phyloP scores from a whole-genome alignment of 1,140 invertebrate genomes.

The Sycophila sp. region DNA sequence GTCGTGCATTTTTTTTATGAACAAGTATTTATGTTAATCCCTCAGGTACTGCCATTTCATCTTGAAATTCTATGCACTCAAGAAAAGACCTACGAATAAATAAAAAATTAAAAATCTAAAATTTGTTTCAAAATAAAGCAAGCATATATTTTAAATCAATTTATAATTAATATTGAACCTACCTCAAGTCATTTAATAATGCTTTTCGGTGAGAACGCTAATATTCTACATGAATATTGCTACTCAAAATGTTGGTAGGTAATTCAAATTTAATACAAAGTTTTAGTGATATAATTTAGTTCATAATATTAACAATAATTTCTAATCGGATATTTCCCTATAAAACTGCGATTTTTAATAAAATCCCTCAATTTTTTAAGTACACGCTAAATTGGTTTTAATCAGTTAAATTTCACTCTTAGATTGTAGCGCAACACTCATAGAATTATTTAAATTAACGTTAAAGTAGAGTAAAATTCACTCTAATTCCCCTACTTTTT shows the following conservation, averaged over 20 bases:
- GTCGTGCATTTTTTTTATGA: constrained; percentile 53
- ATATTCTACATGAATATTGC: constrained; percentile 49
- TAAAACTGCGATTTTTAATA: too few species aligned
- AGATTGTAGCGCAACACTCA: too few species aligned
- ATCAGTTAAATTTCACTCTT: too few species aligned
- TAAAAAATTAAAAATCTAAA: background rate
- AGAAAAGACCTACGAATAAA: constrained; percentile 53
- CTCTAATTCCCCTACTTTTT: too few species aligned
- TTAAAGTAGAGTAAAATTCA: too few species aligned
- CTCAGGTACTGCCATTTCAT: constrained; percentile 53
- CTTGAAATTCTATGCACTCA: constrained; percentile 57
- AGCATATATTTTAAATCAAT: background rate
- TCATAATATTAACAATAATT: too few species aligned
- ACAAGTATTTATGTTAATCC: constrained; percentile 61
- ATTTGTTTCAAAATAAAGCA: background rate
- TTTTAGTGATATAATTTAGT: constrained; percentile 55
- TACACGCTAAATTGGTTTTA: too few species aligned
- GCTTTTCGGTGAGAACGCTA: constrained; percentile 56
- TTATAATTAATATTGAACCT: constrained; percentile 8
- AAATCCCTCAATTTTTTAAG: too few species aligned
- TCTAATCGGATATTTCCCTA: too few species aligned
- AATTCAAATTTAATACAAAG: constrained; percentile 55
- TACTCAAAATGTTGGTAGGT: constrained; percentile 55
- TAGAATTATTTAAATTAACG: too few species aligned
- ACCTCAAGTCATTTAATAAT: constrained; percentile 60